Conservation (phyloP, 1,140 invertebrate genomes). For the Drosophila hydei region DNA sequence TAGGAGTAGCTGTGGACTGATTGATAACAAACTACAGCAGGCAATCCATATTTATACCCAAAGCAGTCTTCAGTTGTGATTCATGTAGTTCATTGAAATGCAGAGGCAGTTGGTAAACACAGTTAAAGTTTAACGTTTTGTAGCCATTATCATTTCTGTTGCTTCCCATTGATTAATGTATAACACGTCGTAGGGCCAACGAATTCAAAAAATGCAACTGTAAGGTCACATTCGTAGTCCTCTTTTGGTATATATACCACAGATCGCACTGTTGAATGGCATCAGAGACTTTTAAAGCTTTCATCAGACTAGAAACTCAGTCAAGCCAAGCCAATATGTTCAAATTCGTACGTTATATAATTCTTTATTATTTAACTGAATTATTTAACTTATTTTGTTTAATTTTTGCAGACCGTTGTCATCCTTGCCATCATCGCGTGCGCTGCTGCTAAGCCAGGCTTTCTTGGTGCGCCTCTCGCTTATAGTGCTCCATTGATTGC, state of each 20-base stretch:
- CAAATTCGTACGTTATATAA: constrained; percentile 22
- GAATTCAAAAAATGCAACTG: not conserved
- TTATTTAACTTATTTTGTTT: not conserved
- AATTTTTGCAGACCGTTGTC: constrained; percentile 59
- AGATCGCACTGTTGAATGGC: not conserved
- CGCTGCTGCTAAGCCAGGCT: constrained; percentile 72
- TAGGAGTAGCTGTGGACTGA: constrained; percentile 39
- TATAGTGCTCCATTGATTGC: constrained; percentile 69
- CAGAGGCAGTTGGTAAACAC: constrained; percentile 12
- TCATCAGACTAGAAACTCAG: constrained; percentile 12
- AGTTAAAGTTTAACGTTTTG: constrained; percentile 40
- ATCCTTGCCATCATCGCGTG: constrained; percentile 77
- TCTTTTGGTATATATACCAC: constrained; percentile 35
- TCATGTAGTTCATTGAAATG: constrained; percentile 60
- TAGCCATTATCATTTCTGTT: constrained; percentile 17
- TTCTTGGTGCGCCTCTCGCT: constrained; percentile 50
- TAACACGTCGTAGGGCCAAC: constrained; percentile 3
- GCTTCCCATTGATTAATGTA: constrained; percentile 33
- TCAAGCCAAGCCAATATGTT: constrained; percentile 11
- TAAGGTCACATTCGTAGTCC: constrained; percentile 37
- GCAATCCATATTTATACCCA: constrained; percentile 40
- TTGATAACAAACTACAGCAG: constrained; percentile 36
- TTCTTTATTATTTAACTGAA: not conserved
- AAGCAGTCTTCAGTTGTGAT: constrained; percentile 28
- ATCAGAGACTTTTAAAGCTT: constrained; percentile 44